phyloP scores from a whole-genome alignment of 2,888 invertebrate species.

The Apamea crenata region DNA sequence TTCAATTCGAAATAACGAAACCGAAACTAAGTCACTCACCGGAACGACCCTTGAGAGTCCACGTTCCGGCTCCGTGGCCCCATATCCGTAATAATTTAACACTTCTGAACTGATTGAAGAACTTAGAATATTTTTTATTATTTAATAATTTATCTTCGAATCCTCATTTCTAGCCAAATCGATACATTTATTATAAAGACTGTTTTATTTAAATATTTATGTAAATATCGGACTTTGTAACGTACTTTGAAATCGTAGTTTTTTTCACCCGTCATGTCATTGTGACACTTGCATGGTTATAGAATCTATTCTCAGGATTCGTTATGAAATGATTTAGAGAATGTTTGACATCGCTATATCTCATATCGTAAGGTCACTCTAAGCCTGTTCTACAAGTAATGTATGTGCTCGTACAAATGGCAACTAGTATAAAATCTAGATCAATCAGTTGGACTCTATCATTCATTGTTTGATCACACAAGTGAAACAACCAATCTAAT shows the following conservation, averaged over 20 bases:
- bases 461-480: slow-evolving; percentile 55
- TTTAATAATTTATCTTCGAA: background rate
- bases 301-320: slow-evolving; percentile 20
- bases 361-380: slow-evolving; percentile 48
- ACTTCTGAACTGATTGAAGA: background rate
- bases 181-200: background rate
- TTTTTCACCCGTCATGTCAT: background rate
- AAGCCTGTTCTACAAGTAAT: slow-evolving; percentile 45
- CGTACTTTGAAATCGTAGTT: background rate
- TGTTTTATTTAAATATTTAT: background rate
- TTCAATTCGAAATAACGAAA: background rate
- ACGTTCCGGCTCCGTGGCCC: too few species aligned
- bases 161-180: background rate
- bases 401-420: slow-evolving; percentile 13
- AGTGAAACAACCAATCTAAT: slow-evolving; percentile 50
- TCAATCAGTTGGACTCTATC: slow-evolving; percentile 49
- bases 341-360: slow-evolving; percentile 6
- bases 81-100: background rate
- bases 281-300: background rate
- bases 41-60: background rate
- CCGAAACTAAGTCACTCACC: background rate
- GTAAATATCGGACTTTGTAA: background rate
- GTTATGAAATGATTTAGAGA: slow-evolving; percentile 15
- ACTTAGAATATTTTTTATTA: background rate
- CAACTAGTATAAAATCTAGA: slow-evolving; percentile 56